Percentiles rank a stretch among this genome's conserved stretches.
These are phyloP conservation scores for Rhopalosiphum padi DNA, from an alignment of 1,140 invertebrate species.

Conservation along the genomic window DNA sequence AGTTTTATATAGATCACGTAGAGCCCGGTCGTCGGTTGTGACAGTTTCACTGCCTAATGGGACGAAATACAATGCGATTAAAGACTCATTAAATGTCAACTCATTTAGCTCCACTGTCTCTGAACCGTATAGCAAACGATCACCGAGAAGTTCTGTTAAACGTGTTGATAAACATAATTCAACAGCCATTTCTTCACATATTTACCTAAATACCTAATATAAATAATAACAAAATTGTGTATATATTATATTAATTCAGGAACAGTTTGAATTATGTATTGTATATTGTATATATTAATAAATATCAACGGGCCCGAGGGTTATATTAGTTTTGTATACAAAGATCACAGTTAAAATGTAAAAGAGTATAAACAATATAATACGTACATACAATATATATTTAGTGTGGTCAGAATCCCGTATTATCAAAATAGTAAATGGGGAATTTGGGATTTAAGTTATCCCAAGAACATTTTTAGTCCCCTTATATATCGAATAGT, in stretches of 20 bases:
- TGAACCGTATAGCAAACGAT: slow-evolving; percentile 21
- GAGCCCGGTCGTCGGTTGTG: background rate
- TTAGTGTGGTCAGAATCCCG: background rate
- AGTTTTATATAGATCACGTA: slow-evolving; percentile 45
- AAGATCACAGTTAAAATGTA: background rate
- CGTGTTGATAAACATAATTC: slow-evolving; percentile 28
- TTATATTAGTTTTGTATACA: background rate
- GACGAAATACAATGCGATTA: slow-evolving; percentile 50
- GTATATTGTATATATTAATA: background rate
- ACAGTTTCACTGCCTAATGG: slow-evolving; percentile 14
- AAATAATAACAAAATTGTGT: background rate
- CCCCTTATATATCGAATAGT: background rate
- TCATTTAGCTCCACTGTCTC: slow-evolving; percentile 26
- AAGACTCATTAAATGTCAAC: background rate
- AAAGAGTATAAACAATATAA: background rate
- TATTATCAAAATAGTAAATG: background rate
- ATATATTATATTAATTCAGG: background rate
- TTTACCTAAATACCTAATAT: slow-evolving; percentile 6
- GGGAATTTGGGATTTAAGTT: background rate
- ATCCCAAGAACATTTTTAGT: background rate
- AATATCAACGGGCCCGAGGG: background rate
- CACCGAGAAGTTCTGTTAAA: slow-evolving; percentile 27
- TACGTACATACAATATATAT: background rate
- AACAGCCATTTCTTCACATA: slow-evolving; percentile 44
- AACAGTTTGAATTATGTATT: background rate